Evolutionary conservation across 2,888 invertebrate species (phyloP), one percentile per base, ranked within the genome.

Genomic region (Ceriagrion tenellum): DNA sequence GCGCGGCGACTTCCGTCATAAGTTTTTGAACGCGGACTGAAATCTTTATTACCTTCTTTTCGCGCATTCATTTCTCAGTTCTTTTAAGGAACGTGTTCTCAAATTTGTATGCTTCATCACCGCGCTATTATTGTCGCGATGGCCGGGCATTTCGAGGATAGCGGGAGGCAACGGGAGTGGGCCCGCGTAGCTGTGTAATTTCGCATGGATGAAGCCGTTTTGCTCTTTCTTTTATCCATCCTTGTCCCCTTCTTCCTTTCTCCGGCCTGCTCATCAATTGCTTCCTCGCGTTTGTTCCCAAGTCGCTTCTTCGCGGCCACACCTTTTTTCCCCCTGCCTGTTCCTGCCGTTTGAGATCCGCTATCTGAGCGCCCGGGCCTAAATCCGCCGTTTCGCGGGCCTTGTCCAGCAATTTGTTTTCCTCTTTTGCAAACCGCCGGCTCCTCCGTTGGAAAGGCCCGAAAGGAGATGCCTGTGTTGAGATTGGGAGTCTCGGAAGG

Each of bases 61-160:
- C 23, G 30, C 35, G 18, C 81, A 81, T 81, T 81, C 81, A 81
- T 81, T 13, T 81, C 35, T 35, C n/a, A 23, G 23, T 4, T 35
- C 69, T n/a, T 69, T 69, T n/a, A 47, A 47, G 69, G 26, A 69
- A 35, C 81, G 35, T 18, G 81, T 81, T 81, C 30, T 81, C 81
- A 81, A 35, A 81, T 81, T 30, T 35, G 30, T 81, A 81, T 35
- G 81, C 81, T 81, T 81, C 81, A 81, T 81, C 81, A 81, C 81
- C 30, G 81, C 35, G 35, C 81, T 26, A 35, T 81, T 81, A 81
- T 81, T 81, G 30, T 35, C 81, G 26, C 16, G 35, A 81, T 16
- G 81, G 35, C 16, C 81, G 16, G n/a, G 30, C 69, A 59, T 81
- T 81, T 35, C 35, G 35, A 35, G 35, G 30, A 6, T 26, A 69